A percentile compares a stretch with the other conserved stretches of the same genome.
phyloP scores from a whole-genome alignment of 2,797 vertebrate species.

The Scomberomorus guttatus region DNA sequence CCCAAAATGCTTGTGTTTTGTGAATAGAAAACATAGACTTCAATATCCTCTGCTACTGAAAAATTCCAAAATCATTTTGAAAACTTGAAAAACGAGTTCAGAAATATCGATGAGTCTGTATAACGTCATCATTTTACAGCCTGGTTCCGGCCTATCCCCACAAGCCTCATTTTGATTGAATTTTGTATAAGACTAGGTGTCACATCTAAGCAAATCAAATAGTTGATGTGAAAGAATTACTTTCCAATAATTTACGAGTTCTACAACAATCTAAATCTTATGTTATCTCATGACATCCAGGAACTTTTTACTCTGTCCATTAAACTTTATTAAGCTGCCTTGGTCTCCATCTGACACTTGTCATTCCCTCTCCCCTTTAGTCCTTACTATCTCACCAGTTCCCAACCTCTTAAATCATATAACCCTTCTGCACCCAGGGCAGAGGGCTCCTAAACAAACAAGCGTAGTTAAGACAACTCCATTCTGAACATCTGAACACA shows the following conservation, averaged over 20 bases:
- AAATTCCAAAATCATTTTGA: neutral
- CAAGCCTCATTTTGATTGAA: slow-evolving; percentile 1
- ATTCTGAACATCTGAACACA: slow-evolving; percentile 24
- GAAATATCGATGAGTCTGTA: slow-evolving; percentile 22
- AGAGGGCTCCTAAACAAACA: slow-evolving; percentile 71
- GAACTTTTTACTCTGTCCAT: slow-evolving; percentile 37
- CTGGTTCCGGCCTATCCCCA: neutral
- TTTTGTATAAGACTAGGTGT: slow-evolving; percentile 12
- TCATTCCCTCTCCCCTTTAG: slow-evolving; percentile 44
- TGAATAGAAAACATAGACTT: slow-evolving; percentile 9
- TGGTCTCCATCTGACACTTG: slow-evolving; percentile 67
- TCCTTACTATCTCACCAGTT: slow-evolving; percentile 60
- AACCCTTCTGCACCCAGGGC: slow-evolving; percentile 62
- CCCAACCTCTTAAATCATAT: slow-evolving; percentile 64
- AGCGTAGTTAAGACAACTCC: slow-evolving; percentile 55
- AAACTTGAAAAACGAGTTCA: slow-evolving; percentile 13
- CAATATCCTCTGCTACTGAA: neutral
- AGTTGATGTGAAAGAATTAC: neutral
- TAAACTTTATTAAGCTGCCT: slow-evolving; percentile 67
- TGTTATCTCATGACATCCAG: slow-evolving; percentile 21
- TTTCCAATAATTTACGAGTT: slow-evolving; percentile 10
- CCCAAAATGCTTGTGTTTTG: neutral
- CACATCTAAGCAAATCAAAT: slow-evolving; percentile 22
- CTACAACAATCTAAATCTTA: slow-evolving; percentile 8
- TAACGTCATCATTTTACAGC: slow-evolving; percentile 1